Base-by-base conservation (phyloP, 2,888 invertebrate species). In the Aradus depressus region DNA sequence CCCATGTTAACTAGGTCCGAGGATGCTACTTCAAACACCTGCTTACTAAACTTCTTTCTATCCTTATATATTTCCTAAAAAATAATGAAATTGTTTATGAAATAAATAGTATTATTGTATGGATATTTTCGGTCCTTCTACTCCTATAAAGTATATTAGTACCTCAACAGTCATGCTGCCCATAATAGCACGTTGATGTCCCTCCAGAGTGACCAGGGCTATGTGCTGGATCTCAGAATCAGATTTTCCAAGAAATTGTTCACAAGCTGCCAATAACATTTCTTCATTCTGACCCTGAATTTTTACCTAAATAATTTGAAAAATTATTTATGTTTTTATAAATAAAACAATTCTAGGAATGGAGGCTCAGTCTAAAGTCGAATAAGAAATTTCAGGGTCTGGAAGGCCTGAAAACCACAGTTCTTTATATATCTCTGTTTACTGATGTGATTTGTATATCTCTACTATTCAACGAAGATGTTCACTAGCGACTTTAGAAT, bases 1-100 rank as follows among this genome's bases (percentile, higher is more conserved):
- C 93, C 92, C 92, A 93, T 93, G 65, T 93, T 92, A 60, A 92
- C 90, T 56, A 93, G 75, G 73, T 93, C 92, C 44, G 90, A 90
- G 19, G 91, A 91, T 3, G 92, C 92, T 10, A 92, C 92, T 72
- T 93, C 91, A 64, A 92, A 93, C 3, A 93, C 92, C 68, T 82
- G 80, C 70, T 91, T 92, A 64, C 91, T 91, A 69, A 93, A 93
- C 68, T 92, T 92, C 70, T 93, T 92, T 51, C 93, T 78, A 67
- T 93, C 92, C 66, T 92, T 92, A 68, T 92, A 93, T 64, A 93
- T 92, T 70, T 93, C 92, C 75, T 76, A 58, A 12, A 59, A 43
- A 26, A 43, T 28, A 16, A 4, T 32, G 25, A 28, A 25, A 5
- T 12, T 5, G 3, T 8, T 23, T 34, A 4, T 6, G 4, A 34